These are phyloP conservation scores for Pteria penguin DNA, from an alignment of 2,888 invertebrate species.

Conservation along the genomic window DNA sequence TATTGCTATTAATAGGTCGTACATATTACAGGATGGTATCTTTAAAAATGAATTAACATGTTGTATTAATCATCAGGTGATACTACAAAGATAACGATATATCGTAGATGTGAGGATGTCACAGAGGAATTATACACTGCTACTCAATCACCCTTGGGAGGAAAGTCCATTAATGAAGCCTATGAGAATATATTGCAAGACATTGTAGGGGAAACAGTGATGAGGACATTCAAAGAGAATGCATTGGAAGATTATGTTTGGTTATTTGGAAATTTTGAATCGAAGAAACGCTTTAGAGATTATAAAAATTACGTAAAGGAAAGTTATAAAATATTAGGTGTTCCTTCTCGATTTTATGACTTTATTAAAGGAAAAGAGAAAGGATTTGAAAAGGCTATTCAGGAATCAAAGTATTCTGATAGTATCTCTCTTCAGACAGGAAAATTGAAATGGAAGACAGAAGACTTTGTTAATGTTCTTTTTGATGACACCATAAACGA, in stretches of 20 bases:
- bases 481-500: constrained; percentile 22
- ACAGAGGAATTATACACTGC: constrained; percentile 33
- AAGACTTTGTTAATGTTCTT: constrained; percentile 3
- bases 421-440: constrained; percentile 6
- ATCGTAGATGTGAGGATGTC: constrained; percentile 22
- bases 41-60: too few species aligned
- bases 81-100: constrained; percentile 38
- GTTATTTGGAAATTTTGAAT: constrained; percentile 32
- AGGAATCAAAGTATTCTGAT: constrained; percentile 1
- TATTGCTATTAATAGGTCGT: too few species aligned
- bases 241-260: constrained; percentile 38
- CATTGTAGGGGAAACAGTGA: constrained; percentile 13
- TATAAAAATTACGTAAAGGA: constrained; percentile 9
- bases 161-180: constrained; percentile 28
- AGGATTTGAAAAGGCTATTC: constrained; percentile 10
- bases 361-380: constrained; percentile 13
- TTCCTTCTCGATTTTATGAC: constrained; percentile 19
- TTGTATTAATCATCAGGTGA: too few species aligned
- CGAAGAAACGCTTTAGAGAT: constrained; percentile 27
- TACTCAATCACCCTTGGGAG: constrained; percentile 39
- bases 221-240: constrained; percentile 3
- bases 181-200: constrained; percentile 15
- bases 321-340: constrained; percentile 2
- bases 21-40: too few species aligned
- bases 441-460: constrained; percentile 19